A percentile compares a stretch with the other conserved stretches of the same genome.
These are phyloP conservation scores for Acipenser transmontanus DNA, from an alignment of 2,797 vertebrate genomes.

Conservation along the genomic window DNA sequence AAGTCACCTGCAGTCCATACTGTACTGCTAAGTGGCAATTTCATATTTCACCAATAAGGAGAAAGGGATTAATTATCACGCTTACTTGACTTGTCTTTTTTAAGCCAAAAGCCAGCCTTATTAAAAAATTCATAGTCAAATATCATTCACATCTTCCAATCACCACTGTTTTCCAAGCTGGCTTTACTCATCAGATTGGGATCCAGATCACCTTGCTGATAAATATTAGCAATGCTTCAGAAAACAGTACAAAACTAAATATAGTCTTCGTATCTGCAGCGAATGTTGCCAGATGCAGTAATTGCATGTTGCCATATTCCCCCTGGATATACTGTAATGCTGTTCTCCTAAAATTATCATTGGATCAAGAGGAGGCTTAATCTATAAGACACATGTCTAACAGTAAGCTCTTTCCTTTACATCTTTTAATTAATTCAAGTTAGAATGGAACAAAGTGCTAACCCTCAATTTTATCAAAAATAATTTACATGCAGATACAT, in stretches of 20 bases:
- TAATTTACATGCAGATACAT: too few relatives aligned
- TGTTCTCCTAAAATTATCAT: too few relatives aligned
- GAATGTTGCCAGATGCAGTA: background rate
- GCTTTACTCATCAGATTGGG: background rate
- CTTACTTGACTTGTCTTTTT: background rate
- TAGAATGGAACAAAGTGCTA: too few relatives aligned
- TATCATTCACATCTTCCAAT: constrained; percentile 1
- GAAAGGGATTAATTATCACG: background rate
- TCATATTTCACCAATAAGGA: too few relatives aligned
- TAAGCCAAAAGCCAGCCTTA: constrained; percentile 6
- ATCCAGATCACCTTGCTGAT: background rate
- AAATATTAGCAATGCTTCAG: constrained; percentile 5
- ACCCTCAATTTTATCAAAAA: too few relatives aligned
- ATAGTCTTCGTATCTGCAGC: background rate
- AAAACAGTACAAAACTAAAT: background rate
- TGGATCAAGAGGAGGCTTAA: too few relatives aligned
- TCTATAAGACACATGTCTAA: too few relatives aligned
- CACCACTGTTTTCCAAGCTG: background rate
- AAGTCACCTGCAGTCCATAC: constrained; percentile 12
- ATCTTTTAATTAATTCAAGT: too few relatives aligned
- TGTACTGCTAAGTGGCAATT: too few relatives aligned
- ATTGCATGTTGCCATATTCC: too few relatives aligned
- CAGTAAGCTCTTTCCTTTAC: too few relatives aligned
- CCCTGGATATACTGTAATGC: too few relatives aligned
- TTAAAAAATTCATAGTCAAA: constrained; percentile 2